Conservation (phyloP, 2,888 invertebrate species). For the Eulithis testata region DNA sequence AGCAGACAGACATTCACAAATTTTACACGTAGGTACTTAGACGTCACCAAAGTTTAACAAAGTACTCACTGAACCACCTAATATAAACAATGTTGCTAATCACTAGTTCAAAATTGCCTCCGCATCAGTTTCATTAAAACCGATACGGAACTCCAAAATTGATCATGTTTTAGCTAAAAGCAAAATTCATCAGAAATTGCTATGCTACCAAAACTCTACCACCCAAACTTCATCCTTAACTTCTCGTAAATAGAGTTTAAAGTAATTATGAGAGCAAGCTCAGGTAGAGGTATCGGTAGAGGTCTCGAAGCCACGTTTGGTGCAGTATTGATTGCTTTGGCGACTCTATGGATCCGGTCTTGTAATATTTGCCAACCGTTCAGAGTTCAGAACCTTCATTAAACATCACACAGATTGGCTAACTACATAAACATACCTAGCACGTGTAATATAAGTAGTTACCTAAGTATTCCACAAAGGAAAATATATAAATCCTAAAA, state of each 20-base stretch:
- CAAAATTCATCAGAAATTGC: constrained; percentile 36
- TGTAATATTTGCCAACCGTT: constrained; percentile 2
- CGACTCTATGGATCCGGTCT: constrained; percentile 19
- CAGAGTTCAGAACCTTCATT: not conserved
- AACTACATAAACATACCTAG: no score
- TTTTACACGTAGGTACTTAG: no score
- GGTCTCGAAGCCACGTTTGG: constrained; percentile 29
- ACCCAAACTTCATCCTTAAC: constrained; percentile 2
- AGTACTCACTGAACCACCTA: no score
- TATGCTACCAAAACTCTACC: not conserved
- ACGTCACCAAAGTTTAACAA: no score
- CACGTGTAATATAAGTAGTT: no score
- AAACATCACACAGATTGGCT: not conserved
- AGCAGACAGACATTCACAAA: no score
- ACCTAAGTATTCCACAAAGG: no score
- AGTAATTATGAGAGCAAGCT: constrained; percentile 8
- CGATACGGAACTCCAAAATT: constrained; percentile 34
- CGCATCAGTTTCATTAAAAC: constrained; percentile 29
- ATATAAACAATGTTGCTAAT: not conserved
- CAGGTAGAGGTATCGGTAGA: constrained; percentile 27
- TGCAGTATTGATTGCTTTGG: constrained; percentile 38
- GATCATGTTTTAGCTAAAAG: constrained; percentile 29
- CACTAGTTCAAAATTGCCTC: constrained; percentile 21
- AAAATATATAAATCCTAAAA: no score
- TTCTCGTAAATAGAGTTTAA: not conserved